These are phyloP conservation scores for Chirona hameri DNA, from an alignment of 2,888 invertebrate genomes.

Conservation along the genomic window DNA sequence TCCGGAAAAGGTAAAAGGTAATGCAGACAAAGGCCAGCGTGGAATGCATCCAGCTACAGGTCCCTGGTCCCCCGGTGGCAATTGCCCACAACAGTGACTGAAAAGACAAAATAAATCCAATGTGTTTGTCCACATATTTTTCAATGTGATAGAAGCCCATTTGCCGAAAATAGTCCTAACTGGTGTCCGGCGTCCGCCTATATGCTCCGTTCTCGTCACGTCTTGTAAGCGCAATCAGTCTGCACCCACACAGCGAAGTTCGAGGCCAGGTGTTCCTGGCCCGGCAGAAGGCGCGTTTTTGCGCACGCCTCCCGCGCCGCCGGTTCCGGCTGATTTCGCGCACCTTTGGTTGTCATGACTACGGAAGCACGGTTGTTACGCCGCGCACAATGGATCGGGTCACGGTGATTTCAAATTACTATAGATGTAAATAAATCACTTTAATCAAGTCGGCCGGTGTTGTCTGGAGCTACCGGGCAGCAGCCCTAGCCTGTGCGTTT, in stretches of 20 bases:
- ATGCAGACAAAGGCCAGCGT: too few relatives aligned
- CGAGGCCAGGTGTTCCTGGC: not conserved
- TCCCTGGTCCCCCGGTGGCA: too few relatives aligned
- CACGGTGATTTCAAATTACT: constrained; percentile 27
- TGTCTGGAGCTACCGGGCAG: not conserved
- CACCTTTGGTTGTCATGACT: constrained; percentile 8
- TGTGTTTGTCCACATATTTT: too few relatives aligned
- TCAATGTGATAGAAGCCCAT: too few relatives aligned
- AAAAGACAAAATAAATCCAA: too few relatives aligned
- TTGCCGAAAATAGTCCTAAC: too few relatives aligned
- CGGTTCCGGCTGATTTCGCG: constrained; percentile 25
- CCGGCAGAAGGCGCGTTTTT: not conserved
- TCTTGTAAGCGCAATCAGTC: too few relatives aligned
- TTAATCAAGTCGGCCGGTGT: constrained; percentile 8
- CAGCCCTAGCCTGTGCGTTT: not conserved
- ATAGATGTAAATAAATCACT: constrained; percentile 28
- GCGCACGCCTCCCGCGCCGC: not conserved
- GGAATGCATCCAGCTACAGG: too few relatives aligned
- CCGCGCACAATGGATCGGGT: constrained; percentile 3
- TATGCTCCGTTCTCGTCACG: too few relatives aligned
- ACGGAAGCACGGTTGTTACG: constrained; percentile 22
- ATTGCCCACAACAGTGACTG: too few relatives aligned
- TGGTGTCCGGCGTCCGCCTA: too few relatives aligned
- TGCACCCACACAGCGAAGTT: not conserved
- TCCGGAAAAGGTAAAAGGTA: too few relatives aligned